These are phyloP conservation scores for Imbricaverruca yamaguchii DNA, from an alignment of 2,888 invertebrate species.

Conservation along the genomic window DNA sequence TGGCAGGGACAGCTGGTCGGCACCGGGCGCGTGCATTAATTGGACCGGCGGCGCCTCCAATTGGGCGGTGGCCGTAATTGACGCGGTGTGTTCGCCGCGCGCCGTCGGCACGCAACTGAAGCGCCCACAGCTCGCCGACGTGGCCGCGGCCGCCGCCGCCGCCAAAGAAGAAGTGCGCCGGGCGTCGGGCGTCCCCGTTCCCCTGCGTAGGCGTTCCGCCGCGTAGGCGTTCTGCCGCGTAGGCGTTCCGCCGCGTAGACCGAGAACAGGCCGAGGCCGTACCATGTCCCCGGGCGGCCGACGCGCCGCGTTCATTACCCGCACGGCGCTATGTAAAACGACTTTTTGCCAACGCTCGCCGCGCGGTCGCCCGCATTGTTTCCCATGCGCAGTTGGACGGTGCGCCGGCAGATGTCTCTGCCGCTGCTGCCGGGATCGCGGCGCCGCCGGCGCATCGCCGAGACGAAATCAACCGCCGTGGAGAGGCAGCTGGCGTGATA, in stretches of 20 bases:
- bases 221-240: too few species aligned
- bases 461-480: neutral
- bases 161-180: too few species aligned
- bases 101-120: neutral
- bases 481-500: neutral
- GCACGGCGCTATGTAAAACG: slow-evolving; percentile 5
- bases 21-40: neutral
- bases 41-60: neutral
- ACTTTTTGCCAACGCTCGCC: neutral
- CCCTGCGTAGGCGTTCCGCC: too few species aligned
- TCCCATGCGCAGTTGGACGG: neutral
- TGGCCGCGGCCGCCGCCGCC: too few species aligned
- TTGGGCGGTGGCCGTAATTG: neutral
- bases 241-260: too few species aligned
- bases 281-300: too few species aligned
- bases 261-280: too few species aligned
- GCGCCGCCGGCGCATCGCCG: neutral
- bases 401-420: neutral
- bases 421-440: neutral
- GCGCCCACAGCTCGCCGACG: neutral
- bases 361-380: neutral
- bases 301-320: neutral
- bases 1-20: too few species aligned
- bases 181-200: too few species aligned
- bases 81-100: neutral